Base-by-base conservation (phyloP, 2,888 invertebrate genomes). In the Plebejus argus region DNA sequence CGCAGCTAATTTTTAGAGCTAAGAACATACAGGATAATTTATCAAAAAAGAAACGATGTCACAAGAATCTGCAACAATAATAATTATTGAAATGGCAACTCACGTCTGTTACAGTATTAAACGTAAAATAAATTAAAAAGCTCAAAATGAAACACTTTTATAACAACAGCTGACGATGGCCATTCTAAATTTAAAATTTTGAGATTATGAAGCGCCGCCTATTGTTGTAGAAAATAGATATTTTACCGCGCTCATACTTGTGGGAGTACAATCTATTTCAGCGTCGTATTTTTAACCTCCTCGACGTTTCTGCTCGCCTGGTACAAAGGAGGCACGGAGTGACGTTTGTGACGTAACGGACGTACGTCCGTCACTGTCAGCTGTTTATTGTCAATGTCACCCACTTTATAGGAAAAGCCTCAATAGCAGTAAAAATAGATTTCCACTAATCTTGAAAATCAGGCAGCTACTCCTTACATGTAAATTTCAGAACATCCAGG, bases 341-440 rank as follows among this genome's bases (percentile, higher is more conserved):
- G 83, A 82, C 83, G 82, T 81, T 89, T 87, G 90, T 94, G 94
- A 94, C 94, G 93, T 92, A 93, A 90, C 84, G 84, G 93, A 93
- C 89, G 86, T 86, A 86, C 84, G 84, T 83, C 87, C 89, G 90
- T 91, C 91, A 91, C 84, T 89, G 89, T 88, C 89, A 88, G 72
- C 78, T 84, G 72, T 78, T 84, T 80, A 80, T 80, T 84, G 85
- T 84, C 88, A 88, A 78, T 81, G 83, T 84, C 87, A 86, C 28
- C 2, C 83, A 81, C 53, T 81, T 82, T 77, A 23, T 35, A 76
- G 58, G 15, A 71, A 20, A 45, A 61, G 8, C 23, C 58, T 61
- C n/a, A n/a, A 49, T 49, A 33, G 33, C n/a, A n/a, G n/a, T n/a
- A n/a, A n/a, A n/a, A n/a, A n/a, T n/a, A n/a, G n/a, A n/a, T n/a